phyloP scores from a whole-genome alignment of 2,797 vertebrate species.

The Phataginus tetradactyla region DNA sequence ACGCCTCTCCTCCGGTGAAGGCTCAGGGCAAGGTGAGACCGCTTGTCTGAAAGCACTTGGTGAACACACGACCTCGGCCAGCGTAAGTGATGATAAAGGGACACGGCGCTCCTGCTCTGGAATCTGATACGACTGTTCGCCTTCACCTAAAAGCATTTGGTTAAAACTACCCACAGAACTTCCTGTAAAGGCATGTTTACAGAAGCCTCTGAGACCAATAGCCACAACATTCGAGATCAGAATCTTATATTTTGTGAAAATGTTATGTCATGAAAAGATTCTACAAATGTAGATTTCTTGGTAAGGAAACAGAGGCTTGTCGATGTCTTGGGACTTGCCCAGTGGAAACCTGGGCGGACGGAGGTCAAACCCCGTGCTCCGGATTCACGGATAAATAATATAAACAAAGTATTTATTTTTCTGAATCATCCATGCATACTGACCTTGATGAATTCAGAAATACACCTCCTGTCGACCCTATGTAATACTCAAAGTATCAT shows the following conservation, averaged over 20 bases:
- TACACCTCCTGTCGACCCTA: background rate
- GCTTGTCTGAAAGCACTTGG: background rate
- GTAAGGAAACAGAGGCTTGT: background rate
- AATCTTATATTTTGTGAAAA: background rate
- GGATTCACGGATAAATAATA: background rate
- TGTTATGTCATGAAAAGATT: no score
- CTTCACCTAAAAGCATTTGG: background rate
- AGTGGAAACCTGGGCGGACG: background rate
- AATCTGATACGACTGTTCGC: background rate
- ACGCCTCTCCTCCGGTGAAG: background rate
- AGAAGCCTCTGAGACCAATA: background rate
- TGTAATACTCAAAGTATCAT: background rate
- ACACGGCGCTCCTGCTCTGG: background rate
- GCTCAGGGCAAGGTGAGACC: background rate
- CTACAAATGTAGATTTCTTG: background rate
- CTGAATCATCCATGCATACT: background rate
- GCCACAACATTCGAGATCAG: background rate
- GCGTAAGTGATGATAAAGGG: rapidly evolving
- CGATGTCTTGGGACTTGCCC: background rate
- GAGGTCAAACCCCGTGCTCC: background rate
- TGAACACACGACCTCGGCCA: background rate
- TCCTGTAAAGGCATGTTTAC: background rate
- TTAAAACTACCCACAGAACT: background rate
- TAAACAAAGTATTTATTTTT: background rate
- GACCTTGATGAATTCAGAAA: background rate